Evolutionary conservation across 2,797 vertebrate genomes (phyloP).

Genomic region (Spinibarbus caldwelli): DNA sequence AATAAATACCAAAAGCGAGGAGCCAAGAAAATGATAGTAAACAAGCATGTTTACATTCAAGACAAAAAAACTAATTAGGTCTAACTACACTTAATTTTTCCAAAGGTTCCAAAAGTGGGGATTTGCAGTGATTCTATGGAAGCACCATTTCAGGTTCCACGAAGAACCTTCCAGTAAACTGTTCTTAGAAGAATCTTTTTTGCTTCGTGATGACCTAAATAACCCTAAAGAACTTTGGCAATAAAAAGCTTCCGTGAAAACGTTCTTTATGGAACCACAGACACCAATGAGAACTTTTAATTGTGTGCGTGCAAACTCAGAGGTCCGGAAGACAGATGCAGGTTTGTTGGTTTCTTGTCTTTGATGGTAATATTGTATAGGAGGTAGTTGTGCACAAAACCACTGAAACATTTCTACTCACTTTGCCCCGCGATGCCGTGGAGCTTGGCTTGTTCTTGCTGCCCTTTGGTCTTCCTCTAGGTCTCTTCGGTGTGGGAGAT

Average conservation of each 20-base stretch:
- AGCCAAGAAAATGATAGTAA: too few species aligned
- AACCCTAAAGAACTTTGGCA: too few species aligned
- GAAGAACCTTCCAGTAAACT: too few species aligned
- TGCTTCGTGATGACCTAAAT: background rate
- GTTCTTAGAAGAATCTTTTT: background rate
- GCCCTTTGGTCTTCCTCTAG: constrained; percentile 92
- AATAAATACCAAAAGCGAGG: accelerated
- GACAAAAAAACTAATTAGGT: background rate
- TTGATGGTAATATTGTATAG: background rate
- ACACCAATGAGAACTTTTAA: background rate
- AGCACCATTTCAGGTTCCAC: background rate
- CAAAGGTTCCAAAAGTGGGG: too few species aligned
- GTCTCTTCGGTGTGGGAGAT: constrained; percentile 91
- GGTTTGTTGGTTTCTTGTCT: background rate
- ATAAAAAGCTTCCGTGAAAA: background rate
- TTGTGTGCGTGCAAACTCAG: background rate
- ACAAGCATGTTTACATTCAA: background rate
- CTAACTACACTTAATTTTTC: background rate
- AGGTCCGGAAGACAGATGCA: background rate
- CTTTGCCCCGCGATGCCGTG: constrained; percentile 82
- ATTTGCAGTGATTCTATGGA: background rate
- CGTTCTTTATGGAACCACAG: background rate
- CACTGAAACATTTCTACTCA: constrained; percentile 64
- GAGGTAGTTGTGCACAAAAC: background rate
- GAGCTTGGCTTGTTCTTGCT: constrained; percentile 90